These are phyloP conservation scores for Stegostoma tigrinum DNA, from an alignment of 2,113 vertebrate species.

Conservation along the genomic window DNA sequence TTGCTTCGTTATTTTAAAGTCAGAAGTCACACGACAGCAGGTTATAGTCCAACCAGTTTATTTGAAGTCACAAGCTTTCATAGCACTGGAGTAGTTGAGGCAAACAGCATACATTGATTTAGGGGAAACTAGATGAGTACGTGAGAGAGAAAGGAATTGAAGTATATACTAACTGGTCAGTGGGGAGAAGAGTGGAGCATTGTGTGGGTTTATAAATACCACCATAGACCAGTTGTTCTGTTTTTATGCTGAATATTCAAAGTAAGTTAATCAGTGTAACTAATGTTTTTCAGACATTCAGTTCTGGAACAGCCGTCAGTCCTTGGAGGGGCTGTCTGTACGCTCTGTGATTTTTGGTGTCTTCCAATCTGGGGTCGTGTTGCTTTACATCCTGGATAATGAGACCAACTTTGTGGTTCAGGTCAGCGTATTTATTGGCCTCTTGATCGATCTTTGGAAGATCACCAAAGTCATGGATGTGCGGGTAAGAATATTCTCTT, in stretches of 20 bases:
- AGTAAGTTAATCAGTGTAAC: background rate
- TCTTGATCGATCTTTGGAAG: slow-evolving; percentile 96
- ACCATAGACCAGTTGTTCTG: background rate
- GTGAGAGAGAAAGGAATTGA: background rate
- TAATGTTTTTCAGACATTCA: slow-evolving; percentile 74
- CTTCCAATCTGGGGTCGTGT: slow-evolving; percentile 86
- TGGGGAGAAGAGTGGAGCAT: background rate
- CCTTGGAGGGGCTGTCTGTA: slow-evolving; percentile 87
- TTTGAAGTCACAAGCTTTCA: too few species aligned
- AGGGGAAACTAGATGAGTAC: background rate
- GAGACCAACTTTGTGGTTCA: slow-evolving; percentile 97
- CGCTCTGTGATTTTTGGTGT: slow-evolving; percentile 91
- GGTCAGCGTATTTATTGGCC: slow-evolving; percentile 91
- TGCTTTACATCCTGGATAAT: slow-evolving; percentile 92
- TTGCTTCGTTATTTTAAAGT: background rate
- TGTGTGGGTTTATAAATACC: background rate
- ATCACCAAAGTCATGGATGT: slow-evolving; percentile 98
- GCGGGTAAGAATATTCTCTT: slow-evolving; percentile 60
- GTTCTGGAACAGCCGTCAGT: slow-evolving; percentile 96
- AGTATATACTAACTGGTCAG: background rate
- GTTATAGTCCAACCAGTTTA: too few species aligned
- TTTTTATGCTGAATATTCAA: background rate
- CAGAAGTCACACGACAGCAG: too few species aligned
- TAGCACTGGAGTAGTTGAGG: background rate
- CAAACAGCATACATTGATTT: background rate